These are phyloP conservation scores for Paradoxurus hermaphroditus DNA, from an alignment of 2,113 vertebrate species.

Conservation along the genomic window DNA sequence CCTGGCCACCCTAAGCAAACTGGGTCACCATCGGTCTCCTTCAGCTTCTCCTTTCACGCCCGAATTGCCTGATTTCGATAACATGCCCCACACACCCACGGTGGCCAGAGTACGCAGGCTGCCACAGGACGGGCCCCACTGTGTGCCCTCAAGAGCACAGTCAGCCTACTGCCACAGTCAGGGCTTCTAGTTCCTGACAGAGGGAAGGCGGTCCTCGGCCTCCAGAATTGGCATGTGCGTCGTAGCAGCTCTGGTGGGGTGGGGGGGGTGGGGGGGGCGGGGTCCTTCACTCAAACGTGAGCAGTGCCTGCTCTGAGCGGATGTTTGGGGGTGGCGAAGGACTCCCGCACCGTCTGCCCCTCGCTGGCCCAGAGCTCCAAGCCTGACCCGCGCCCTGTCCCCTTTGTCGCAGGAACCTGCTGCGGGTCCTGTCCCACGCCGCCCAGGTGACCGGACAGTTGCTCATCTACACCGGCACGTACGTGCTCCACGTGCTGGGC, in stretches of 20 bases:
- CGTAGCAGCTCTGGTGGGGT: rapidly evolving
- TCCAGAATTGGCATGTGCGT: background rate
- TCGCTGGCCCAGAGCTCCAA: background rate
- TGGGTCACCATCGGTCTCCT: background rate
- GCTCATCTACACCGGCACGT: slow-evolving; percentile 82
- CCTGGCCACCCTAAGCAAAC: rapidly evolving
- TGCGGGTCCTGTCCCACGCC: slow-evolving; percentile 81
- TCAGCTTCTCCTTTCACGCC: background rate
- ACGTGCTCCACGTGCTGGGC: slow-evolving; percentile 80
- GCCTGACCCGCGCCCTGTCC: background rate
- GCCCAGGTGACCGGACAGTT: slow-evolving; percentile 85
- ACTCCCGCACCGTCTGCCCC: background rate
- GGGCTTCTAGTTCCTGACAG: background rate
- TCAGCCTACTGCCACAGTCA: background rate
- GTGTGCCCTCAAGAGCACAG: background rate
- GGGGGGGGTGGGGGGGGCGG: rapidly evolving
- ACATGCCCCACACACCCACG: background rate
- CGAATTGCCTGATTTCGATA: background rate
- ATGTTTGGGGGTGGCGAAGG: background rate
- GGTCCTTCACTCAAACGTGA: background rate
- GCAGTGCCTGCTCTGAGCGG: background rate
- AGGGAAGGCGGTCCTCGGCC: background rate
- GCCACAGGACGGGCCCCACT: rapidly evolving
- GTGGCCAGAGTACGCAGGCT: background rate
- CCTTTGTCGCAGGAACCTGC: slow-evolving; percentile 79